Evolutionary conservation across 1,140 invertebrate species (phyloP).

Genomic region (Pogonus chalceus): DNA sequence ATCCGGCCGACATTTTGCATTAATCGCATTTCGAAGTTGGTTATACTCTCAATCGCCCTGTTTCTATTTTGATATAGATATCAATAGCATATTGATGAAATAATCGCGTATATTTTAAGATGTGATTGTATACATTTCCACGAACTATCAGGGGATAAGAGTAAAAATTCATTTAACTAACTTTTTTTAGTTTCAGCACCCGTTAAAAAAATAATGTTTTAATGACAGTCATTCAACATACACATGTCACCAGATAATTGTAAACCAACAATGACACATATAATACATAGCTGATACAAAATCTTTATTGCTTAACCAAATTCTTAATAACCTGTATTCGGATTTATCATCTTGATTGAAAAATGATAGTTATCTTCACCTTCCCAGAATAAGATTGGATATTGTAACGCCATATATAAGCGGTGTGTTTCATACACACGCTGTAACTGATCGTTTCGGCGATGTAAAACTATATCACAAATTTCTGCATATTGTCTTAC

Average conservation of each 20-base stretch:
- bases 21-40: no score
- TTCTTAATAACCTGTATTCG: slow-evolving; percentile 20
- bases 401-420: slow-evolving; percentile 26
- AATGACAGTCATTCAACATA: not conserved
- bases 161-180: no score
- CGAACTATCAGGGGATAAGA: no score
- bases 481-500: slow-evolving; percentile 11
- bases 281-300: no score
- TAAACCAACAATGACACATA: no score
- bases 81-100: no score
- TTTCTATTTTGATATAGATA: no score
- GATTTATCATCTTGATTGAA: slow-evolving; percentile 28
- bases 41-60: no score
- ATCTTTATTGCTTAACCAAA: no score
- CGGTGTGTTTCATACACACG: slow-evolving; percentile 19
- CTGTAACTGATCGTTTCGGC: slow-evolving; percentile 15
- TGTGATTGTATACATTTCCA: no score
- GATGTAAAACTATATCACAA: slow-evolving; percentile 13
- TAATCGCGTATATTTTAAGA: no score
- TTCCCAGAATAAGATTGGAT: slow-evolving; percentile 33
- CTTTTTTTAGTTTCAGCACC: slow-evolving; percentile 5
- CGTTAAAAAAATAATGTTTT: not conserved
- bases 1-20: slow-evolving; percentile 5
- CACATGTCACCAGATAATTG: no score
- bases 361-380: slow-evolving; percentile 34